Evolutionary conservation across 1,140 invertebrate species (phyloP), one percentile per base, ranked within the genome.

Genomic region (Helicoverpa zea): DNA sequence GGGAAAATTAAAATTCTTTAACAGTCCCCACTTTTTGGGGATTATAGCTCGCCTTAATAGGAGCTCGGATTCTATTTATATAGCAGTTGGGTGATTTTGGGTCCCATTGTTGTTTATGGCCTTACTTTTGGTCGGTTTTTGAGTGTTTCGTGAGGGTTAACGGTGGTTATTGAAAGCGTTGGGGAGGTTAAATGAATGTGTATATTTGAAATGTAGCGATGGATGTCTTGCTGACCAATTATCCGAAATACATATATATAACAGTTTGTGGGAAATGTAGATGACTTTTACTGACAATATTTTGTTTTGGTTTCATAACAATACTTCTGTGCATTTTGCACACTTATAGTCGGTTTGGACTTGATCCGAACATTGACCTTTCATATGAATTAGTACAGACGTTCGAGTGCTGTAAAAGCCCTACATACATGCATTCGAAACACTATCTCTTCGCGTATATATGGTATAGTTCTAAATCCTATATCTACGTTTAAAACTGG

Each of bases 1-100:
- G 76, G 75, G 82, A 82, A 86, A 86, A 89, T 87, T 87, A 85
- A 87, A 89, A 86, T 89, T 84, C 85, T 82, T 85, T 64, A 81
- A 81, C 85, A 78, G 80, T 70, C 79, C 61, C 63, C 58, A 68
- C 72, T 80, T 75, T 86, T 86, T 75, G 54, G 64, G 77, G 79
- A 82, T 85, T 82, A 79, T 79, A 47, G 61, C 18, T 64, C 73
- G 76, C 72, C 81, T 77, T 63, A 63, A 61, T 49, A 49, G 64
- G 30, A 68, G 64, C 16, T 43, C 16, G 12, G 43, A 10, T 68
- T 49, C 43, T 68, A 68, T 68, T 68, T 68, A 68, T 68, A 68
- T 3, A 68, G 43, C 16, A 43, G 61, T 64, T n/a, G 64, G 64
- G 64, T 68, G 64, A 68, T 68, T 43, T 43, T 68, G 64, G 51